Percentiles rank a stretch among this genome's conserved stretches.
Evolutionary conservation across 2,797 vertebrate species (phyloP).

Genomic region (Microctenopoma stevenorrisi): DNA sequence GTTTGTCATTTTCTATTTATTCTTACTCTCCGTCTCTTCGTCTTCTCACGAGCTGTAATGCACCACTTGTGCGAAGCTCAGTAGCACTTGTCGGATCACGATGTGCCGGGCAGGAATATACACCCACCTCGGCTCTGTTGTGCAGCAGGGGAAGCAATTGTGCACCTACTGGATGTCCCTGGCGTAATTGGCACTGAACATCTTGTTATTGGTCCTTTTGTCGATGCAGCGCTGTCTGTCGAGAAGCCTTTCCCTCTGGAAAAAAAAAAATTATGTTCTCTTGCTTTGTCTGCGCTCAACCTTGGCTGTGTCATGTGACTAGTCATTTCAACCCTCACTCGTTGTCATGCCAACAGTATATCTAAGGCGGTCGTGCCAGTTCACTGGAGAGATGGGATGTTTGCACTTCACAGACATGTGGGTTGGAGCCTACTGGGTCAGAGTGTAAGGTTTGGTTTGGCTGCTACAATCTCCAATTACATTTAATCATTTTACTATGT

Average conservation of each 20-base stretch:
- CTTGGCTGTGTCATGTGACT: constrained; percentile 75
- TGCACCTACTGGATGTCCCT: constrained; percentile 58
- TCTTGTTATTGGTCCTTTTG: constrained; percentile 52
- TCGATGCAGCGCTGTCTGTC: constrained; percentile 31
- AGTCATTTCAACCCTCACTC: constrained; percentile 68
- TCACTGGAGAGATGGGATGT: constrained; percentile 58
- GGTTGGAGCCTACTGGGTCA: constrained; percentile 48
- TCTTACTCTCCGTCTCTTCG: constrained; percentile 46
- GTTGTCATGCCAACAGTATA: constrained; percentile 85
- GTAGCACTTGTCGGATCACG: constrained; percentile 57
- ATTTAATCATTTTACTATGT: background rate
- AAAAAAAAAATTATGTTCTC: constrained; percentile 53
- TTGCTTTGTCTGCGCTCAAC: constrained; percentile 71
- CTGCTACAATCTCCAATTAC: background rate
- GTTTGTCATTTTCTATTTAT: constrained; percentile 51
- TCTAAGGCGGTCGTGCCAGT: constrained; percentile 60
- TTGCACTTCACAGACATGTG: constrained; percentile 57
- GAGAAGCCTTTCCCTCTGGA: constrained; percentile 46
- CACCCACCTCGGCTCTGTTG: constrained; percentile 43
- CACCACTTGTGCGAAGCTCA: constrained; percentile 36
- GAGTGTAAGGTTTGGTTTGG: constrained; percentile 2
- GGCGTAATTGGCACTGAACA: constrained; percentile 66
- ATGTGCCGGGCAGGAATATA: constrained; percentile 55
- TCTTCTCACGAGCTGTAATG: constrained; percentile 44
- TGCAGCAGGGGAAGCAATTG: constrained; percentile 41